Conservation (phyloP, 2,888 invertebrate genomes). For the Tanytarsus gracilentus region DNA sequence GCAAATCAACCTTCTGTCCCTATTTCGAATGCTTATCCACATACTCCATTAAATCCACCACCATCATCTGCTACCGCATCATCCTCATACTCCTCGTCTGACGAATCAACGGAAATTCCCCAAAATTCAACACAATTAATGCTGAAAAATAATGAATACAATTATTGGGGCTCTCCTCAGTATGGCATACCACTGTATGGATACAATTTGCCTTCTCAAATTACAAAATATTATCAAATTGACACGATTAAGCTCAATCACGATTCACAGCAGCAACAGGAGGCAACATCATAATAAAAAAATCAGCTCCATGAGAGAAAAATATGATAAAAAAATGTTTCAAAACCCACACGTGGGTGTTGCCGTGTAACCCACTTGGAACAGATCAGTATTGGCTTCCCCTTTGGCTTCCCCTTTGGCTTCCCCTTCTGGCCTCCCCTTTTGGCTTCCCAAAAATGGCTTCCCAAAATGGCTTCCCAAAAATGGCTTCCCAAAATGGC, state of each 20-base stretch:
- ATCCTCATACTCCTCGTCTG: no score
- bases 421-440: no score
- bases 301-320: no score
- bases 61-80: background rate
- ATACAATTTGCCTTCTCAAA: slow-evolving; percentile 17
- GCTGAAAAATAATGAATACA: slow-evolving; percentile 12
- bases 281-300: background rate
- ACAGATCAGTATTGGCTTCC: no score
- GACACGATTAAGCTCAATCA: background rate
- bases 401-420: no score
- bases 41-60: background rate
- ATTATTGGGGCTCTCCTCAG: slow-evolving; percentile 15
- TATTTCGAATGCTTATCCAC: background rate
- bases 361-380: no score
- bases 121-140: background rate
- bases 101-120: background rate
- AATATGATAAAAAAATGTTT: background rate
- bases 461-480: no score
- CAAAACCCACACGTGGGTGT: background rate
- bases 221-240: slow-evolving; percentile 9
- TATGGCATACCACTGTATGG: slow-evolving; percentile 17
- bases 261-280: no score
- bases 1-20: background rate
- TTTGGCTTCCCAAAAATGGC: no score
- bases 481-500: no score